Evolutionary conservation across 1,140 invertebrate species (phyloP).

Genomic region (Drosophila nasuta): DNA sequence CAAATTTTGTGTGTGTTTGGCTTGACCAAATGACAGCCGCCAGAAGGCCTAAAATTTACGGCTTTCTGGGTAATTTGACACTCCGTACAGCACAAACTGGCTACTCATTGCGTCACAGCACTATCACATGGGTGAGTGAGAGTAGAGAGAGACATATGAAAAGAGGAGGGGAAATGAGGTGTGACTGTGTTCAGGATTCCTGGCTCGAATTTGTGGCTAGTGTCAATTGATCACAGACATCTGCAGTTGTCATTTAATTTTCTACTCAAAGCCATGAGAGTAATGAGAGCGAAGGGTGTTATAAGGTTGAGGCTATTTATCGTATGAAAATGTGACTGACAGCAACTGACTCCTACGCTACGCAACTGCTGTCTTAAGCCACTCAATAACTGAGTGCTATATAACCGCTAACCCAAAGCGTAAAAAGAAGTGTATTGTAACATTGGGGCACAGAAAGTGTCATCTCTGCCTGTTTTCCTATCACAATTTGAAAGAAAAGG

Average conservation of each 20-base stretch:
- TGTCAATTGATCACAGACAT: constrained; percentile 77
- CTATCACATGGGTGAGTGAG: background rate
- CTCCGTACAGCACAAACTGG: constrained; percentile 61
- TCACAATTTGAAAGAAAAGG: no score
- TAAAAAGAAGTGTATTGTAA: no score
- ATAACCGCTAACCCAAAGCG: no score
- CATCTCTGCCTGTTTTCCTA: no score
- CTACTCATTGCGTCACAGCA: constrained; percentile 12
- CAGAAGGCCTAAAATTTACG: constrained; percentile 76
- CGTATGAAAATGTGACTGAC: constrained; percentile 16
- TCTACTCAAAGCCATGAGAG: constrained; percentile 49
- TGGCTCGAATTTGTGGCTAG: constrained; percentile 48
- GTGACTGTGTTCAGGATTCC: constrained; percentile 16
- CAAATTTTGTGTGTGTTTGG: constrained; percentile 60
- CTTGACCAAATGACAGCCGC: constrained; percentile 68
- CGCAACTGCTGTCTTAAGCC: background rate
- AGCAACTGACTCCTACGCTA: constrained; percentile 30
- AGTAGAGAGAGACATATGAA: background rate
- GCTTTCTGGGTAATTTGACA: constrained; percentile 81
- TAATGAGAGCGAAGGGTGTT: constrained; percentile 54
- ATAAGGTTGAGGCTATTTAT: constrained; percentile 39
- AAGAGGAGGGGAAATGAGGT: background rate
- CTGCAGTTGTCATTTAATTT: constrained; percentile 81
- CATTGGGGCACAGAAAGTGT: no score
- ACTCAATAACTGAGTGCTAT: background rate